Percentiles rank a stretch among this genome's conserved stretches.
These are phyloP conservation scores for Orchestia grillus DNA, from an alignment of 1,140 invertebrate genomes.

Conservation along the genomic window DNA sequence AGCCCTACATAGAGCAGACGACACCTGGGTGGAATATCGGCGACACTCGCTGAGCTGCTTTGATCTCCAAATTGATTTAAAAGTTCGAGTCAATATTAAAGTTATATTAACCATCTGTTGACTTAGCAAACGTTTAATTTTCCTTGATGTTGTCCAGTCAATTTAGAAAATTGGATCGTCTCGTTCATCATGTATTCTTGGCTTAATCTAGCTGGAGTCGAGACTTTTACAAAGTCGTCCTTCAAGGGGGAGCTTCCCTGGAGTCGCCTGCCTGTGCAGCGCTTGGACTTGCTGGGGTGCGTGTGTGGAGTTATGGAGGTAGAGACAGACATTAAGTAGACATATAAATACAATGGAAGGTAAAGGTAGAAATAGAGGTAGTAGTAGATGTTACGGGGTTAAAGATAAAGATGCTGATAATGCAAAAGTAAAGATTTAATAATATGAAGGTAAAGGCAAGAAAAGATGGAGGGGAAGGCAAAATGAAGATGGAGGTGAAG, in stretches of 20 bases:
- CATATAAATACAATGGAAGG: no score
- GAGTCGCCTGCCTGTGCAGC: background rate
- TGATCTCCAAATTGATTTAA: slow-evolving; percentile 42
- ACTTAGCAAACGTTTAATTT: slow-evolving; percentile 4
- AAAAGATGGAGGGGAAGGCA: no score
- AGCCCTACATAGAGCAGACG: background rate
- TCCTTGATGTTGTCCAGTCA: slow-evolving; percentile 40
- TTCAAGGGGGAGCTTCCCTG: background rate
- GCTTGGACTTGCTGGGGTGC: background rate
- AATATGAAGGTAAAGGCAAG: no score
- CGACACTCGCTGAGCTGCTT: background rate
- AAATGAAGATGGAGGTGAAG: no score
- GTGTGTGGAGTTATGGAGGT: no score
- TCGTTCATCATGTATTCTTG: slow-evolving; percentile 30
- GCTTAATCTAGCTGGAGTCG: background rate
- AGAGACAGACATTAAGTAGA: no score
- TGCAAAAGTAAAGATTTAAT: no score
- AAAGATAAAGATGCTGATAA: no score
- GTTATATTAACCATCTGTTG: slow-evolving; percentile 8
- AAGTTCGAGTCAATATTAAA: slow-evolving; percentile 23
- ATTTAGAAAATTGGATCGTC: slow-evolving; percentile 37
- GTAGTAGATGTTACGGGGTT: no score
- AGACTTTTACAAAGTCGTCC: background rate
- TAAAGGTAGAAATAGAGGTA: no score
- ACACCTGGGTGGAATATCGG: background rate